phyloP scores from a whole-genome alignment of 64 coral and sea anemone species.

The Anthopleura sola region DNA sequence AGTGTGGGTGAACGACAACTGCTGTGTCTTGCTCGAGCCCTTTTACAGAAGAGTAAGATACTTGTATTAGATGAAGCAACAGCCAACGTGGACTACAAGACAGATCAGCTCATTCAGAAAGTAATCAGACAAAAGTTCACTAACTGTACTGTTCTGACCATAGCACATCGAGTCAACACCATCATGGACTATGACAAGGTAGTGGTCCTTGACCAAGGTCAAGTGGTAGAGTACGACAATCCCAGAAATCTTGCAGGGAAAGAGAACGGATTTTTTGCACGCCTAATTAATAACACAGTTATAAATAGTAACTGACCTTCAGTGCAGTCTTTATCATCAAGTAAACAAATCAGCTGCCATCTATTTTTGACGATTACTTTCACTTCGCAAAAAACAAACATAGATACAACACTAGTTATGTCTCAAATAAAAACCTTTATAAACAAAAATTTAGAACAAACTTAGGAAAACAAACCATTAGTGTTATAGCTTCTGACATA shows the following conservation, averaged over 20 bases:
- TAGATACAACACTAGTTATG: too few species aligned
- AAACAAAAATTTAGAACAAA: too few species aligned
- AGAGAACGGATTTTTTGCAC: slow-evolving; percentile 43
- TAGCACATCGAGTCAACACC: slow-evolving; percentile 56
- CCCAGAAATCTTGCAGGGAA: slow-evolving; percentile 40
- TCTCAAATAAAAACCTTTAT: too few species aligned
- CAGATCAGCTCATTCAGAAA: slow-evolving; percentile 28
- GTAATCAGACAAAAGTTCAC: slow-evolving; percentile 12
- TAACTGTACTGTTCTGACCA: slow-evolving; percentile 27
- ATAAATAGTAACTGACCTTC: too few species aligned
- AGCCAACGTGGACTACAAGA: slow-evolving; percentile 45
- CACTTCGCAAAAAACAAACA: too few species aligned
- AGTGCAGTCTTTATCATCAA: too few species aligned
- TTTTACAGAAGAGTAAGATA: slow-evolving; percentile 15
- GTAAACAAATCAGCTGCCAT: too few species aligned
- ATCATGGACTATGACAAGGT: slow-evolving; percentile 61
- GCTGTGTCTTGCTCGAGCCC: slow-evolving; percentile 31
- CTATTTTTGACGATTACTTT: too few species aligned
- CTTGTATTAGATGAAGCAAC: slow-evolving; percentile 39
- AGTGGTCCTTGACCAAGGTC: slow-evolving; percentile 60
- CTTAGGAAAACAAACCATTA: too few species aligned
- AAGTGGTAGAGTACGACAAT: slow-evolving; percentile 51
- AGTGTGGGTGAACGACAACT: slow-evolving; percentile 34
- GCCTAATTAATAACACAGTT: slow-evolving; percentile 42
- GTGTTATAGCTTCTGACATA: too few species aligned